A percentile compares a stretch with the other conserved stretches of the same genome.
Conservation (phyloP, 2,113 vertebrate species). For the Podilymbus podiceps region DNA sequence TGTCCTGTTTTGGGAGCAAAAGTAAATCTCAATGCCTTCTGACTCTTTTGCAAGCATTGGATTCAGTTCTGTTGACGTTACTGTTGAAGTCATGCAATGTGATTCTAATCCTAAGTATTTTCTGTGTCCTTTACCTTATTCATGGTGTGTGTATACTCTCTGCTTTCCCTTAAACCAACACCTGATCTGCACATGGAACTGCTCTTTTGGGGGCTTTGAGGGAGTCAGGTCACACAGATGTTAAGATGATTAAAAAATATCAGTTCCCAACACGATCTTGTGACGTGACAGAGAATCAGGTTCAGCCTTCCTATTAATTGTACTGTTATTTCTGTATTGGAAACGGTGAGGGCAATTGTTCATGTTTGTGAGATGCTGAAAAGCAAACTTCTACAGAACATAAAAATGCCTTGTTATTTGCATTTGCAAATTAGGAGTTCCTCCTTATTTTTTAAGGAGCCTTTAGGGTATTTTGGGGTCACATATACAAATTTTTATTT, state of each 20-base stretch:
- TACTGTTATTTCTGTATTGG: background rate
- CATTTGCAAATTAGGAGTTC: background rate
- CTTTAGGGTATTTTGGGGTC: background rate
- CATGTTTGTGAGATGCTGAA: background rate
- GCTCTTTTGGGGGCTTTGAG: background rate
- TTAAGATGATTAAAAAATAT: background rate
- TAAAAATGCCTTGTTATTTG: background rate
- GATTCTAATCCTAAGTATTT: background rate
- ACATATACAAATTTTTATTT: background rate
- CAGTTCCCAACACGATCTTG: background rate
- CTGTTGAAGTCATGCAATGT: background rate
- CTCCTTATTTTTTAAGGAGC: background rate
- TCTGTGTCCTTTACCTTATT: background rate
- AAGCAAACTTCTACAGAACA: background rate
- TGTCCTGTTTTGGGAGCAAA: background rate
- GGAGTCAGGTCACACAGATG: background rate
- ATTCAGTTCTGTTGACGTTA: background rate
- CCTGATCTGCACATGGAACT: background rate
- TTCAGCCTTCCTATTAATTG: background rate
- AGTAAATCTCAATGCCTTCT: background rate
- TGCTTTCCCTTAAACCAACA: background rate
- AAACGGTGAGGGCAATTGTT: background rate
- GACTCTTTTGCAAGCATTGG: background rate
- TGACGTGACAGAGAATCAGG: background rate
- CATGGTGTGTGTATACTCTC: rapidly evolving